These are phyloP conservation scores for Elaphurus davidianus DNA, from an alignment of 2,113 vertebrate species.

Conservation along the genomic window DNA sequence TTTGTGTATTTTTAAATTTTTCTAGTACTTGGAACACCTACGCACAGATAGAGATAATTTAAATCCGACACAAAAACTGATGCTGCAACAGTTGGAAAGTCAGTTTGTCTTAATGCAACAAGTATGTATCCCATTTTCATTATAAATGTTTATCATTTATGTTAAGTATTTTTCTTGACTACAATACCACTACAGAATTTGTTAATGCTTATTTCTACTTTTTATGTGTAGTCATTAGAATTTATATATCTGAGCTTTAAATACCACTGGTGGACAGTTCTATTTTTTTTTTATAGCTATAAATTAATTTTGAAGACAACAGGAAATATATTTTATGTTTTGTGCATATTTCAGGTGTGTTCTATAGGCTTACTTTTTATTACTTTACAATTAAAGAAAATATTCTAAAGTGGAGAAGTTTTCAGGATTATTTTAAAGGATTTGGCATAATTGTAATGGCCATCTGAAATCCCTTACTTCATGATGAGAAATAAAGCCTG, in stretches of 20 bases:
- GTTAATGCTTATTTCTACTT: background rate
- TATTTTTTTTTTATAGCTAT: background rate
- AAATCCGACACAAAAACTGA: constrained; percentile 90
- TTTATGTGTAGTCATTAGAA: background rate
- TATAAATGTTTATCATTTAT: background rate
- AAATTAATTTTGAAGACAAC: background rate
- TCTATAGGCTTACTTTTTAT: background rate
- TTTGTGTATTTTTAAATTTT: background rate
- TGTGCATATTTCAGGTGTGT: background rate
- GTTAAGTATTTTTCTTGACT: background rate
- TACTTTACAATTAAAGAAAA: background rate
- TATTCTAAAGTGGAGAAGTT: background rate
- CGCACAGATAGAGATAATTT: constrained; percentile 90
- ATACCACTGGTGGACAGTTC: background rate
- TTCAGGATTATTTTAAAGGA: background rate
- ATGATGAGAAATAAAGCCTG: background rate
- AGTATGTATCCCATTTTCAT: constrained; percentile 66
- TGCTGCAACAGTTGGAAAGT: constrained; percentile 94
- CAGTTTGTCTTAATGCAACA: constrained; percentile 93
- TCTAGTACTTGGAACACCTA: constrained; percentile 92
- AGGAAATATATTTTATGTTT: background rate
- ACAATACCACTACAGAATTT: background rate
- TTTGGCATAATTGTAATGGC: background rate
- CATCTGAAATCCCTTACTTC: background rate
- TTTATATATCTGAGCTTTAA: background rate